Conservation (phyloP, 1,140 invertebrate genomes). For the Drosophila micromelanica region DNA sequence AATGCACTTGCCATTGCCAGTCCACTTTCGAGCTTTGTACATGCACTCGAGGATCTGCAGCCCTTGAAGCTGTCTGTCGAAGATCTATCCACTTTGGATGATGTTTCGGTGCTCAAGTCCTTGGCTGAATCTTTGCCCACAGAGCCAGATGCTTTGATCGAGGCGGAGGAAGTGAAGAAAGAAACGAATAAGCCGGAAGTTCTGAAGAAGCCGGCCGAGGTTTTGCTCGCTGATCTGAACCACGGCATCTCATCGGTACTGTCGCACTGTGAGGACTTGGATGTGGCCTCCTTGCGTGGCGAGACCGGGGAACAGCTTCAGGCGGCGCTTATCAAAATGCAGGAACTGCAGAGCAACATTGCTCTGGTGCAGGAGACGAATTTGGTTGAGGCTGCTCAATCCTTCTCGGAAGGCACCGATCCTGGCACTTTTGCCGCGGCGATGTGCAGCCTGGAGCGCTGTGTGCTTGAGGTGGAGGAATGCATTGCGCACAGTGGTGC, state of each 20-base stretch:
- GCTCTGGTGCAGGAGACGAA: conserved; percentile 62
- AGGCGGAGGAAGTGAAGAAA: background rate
- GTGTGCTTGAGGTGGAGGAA: conserved; percentile 74
- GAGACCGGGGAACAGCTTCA: conserved; percentile 67
- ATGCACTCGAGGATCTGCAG: conserved; percentile 54
- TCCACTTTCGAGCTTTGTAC: conserved; percentile 57
- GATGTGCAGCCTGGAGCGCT: conserved; percentile 67
- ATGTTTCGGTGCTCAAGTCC: conserved; percentile 86
- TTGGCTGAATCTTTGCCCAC: conserved; percentile 84
- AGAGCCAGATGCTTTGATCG: conserved; percentile 32
- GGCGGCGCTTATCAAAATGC: conserved; percentile 64
- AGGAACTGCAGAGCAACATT: conserved; percentile 58
- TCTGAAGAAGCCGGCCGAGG: conserved; percentile 33
- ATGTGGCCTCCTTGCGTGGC: conserved; percentile 44
- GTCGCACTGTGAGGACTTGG: conserved; percentile 57
- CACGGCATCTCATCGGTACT: conserved; percentile 69
- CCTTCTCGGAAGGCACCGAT: conserved; percentile 63
- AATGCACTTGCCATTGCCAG: conserved; percentile 40
- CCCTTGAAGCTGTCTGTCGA: conserved; percentile 48
- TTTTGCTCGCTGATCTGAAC: conserved; percentile 64
- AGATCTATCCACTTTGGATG: conserved; percentile 85
- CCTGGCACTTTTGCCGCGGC: conserved; percentile 71
- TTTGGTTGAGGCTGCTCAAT: conserved; percentile 41
- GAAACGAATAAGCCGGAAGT: background rate
- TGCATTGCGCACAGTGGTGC: conserved; percentile 64